Conservation (phyloP, 2,113 vertebrate genomes). For the Rissa tridactyla region DNA sequence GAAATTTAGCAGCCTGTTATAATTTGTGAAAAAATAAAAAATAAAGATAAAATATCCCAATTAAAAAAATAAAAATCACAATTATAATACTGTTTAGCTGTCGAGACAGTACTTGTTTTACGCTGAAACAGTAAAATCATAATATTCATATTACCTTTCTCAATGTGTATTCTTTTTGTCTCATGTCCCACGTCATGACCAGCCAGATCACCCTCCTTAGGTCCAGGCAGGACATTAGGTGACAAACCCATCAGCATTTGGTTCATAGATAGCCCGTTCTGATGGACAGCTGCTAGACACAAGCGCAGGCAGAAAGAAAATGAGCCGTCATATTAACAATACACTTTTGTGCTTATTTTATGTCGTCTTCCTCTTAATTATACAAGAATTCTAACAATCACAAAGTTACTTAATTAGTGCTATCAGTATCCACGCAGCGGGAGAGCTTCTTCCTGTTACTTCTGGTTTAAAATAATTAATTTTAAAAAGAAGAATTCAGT, state of each 20-base stretch:
- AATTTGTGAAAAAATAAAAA: neutral
- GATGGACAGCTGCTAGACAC: constrained; percentile 84
- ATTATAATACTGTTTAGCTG: neutral
- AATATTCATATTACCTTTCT: constrained; percentile 86
- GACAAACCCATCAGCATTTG: constrained; percentile 95
- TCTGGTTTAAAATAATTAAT: neutral
- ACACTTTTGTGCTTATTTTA: neutral
- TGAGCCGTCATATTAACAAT: neutral
- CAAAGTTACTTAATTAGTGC: neutral
- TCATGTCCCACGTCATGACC: constrained; percentile 93
- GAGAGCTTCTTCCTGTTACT: neutral
- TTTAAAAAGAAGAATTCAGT: neutral
- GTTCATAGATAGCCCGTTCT: constrained; percentile 97
- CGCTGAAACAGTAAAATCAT: neutral
- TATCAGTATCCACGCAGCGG: neutral
- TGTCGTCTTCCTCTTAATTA: neutral
- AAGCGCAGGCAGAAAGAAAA: constrained; percentile 25
- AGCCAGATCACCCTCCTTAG: constrained; percentile 96
- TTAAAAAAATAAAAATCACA: neutral
- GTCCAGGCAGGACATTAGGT: constrained; percentile 91
- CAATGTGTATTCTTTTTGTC: constrained; percentile 91
- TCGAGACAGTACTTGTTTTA: neutral
- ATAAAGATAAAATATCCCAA: neutral
- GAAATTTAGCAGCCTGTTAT: neutral
- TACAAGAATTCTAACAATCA: neutral